A percentile compares a stretch with the other conserved stretches of the same genome.
Conservation (phyloP, 2,888 invertebrate species). For the Cryptophagus acutangulus region DNA sequence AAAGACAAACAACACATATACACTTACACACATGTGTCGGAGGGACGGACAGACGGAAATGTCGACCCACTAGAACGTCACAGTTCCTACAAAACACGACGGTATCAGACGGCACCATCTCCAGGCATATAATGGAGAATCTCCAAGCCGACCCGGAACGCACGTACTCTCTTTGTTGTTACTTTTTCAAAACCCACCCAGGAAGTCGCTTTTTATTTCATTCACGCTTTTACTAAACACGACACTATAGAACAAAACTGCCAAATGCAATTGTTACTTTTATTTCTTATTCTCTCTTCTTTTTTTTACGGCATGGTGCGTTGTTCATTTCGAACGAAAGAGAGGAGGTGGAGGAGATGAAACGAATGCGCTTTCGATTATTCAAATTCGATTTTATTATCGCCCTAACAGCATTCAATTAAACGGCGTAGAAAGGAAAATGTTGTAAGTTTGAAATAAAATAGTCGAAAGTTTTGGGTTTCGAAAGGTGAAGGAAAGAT, state of each 20-base stretch:
- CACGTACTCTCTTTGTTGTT: conserved; percentile 45
- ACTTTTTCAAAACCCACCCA: conserved; percentile 41
- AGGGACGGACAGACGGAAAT: conserved; percentile 29
- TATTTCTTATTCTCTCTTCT: too few relatives aligned
- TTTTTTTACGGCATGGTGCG: too few relatives aligned
- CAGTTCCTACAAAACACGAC: conserved; percentile 27
- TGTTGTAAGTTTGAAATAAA: too few relatives aligned
- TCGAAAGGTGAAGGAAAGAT: conserved; percentile 15
- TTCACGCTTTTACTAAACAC: conserved; percentile 35
- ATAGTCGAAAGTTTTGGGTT: neutral
- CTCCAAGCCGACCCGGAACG: conserved; percentile 42
- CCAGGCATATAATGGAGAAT: conserved; percentile 36
- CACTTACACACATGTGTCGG: conserved; percentile 27
- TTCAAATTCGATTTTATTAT: too few relatives aligned
- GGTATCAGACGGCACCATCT: conserved; percentile 42
- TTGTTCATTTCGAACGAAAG: too few relatives aligned
- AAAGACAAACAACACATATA: too few relatives aligned
- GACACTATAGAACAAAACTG: too few relatives aligned
- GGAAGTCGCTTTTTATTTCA: conserved; percentile 43
- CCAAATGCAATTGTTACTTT: too few relatives aligned
- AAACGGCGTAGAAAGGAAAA: too few relatives aligned
- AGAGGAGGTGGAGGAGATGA: too few relatives aligned
- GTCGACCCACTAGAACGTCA: conserved; percentile 27
- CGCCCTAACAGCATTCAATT: too few relatives aligned
- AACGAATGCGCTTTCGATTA: too few relatives aligned